Evolutionary conservation across 2,113 vertebrate species (phyloP).

Genomic region (Dermatemys mawii): DNA sequence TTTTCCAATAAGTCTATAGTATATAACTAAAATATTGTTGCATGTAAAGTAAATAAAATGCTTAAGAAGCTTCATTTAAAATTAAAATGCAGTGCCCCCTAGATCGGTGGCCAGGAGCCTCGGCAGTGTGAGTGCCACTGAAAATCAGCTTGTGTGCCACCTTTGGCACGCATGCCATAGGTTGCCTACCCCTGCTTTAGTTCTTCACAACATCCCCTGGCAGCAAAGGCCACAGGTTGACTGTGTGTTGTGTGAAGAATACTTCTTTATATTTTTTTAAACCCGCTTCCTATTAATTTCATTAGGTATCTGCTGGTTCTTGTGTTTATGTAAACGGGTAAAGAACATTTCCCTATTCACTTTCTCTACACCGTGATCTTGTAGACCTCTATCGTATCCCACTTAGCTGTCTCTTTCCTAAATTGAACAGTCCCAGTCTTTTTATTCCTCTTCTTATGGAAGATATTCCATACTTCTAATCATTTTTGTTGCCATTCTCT

Average conservation of each 20-base stretch:
- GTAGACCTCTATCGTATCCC: neutral
- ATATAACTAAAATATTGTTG: too few species aligned
- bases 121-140: too few species aligned
- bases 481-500: neutral
- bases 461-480: neutral
- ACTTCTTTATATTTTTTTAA: neutral
- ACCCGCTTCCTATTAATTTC: neutral
- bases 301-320: neutral
- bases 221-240: neutral
- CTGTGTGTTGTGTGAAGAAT: neutral
- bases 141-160: too few species aligned
- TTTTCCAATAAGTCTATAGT: too few species aligned
- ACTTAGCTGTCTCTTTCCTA: neutral
- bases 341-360: neutral
- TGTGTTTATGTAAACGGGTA: neutral
- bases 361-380: neutral
- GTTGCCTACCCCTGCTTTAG: too few species aligned
- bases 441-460: neutral
- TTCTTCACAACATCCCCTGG: neutral
- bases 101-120: too few species aligned
- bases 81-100: too few species aligned
- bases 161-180: too few species aligned
- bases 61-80: too few species aligned
- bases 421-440: neutral
- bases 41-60: too few species aligned